Base-by-base conservation (phyloP, 2,888 invertebrate genomes). In the Agrilus biguttatus region DNA sequence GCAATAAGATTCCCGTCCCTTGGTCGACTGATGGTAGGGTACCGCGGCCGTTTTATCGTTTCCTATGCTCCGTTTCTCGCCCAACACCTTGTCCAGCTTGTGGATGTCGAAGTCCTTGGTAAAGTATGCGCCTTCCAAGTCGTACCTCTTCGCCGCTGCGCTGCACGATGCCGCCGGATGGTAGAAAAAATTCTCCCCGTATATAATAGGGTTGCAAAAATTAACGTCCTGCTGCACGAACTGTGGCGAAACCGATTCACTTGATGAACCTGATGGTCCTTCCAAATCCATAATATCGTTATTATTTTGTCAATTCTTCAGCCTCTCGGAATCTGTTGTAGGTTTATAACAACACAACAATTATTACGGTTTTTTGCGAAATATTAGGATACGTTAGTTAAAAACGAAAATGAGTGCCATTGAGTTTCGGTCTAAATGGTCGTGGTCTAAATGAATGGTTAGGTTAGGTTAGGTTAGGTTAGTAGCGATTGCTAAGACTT, bases 221-320 rank as follows among this genome's bases (percentile, higher is more conserved):
- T 57, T 62, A 21, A 58, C 45, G 44, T 55, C 41, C 54, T 42
- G 39, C 39, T 47, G 47, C 2, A 45, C 36, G 41, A 55, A 59
- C 46, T 53, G 58, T 13, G 57, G 55, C 39, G 55, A 51, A 43
- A 55, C 59, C 8, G 65, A 64, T 49, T 65, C 66, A 45, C 58
- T 63, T 2, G 66, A 65, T 14, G 59, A 56, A 48, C 60, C 63
- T 7, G 64, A 64, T 12, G 56, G 47, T 5, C 50, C 54, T 36
- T 60, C 60, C 14, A 59, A 51, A 47, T 60, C 60, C 61, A 61
- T 61, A 23, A 21, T 21, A 7, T 21, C 5, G 21, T 19, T 19
- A 2, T 45, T 48, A 33, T 3, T 3, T 38, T 40, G 10, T 7
- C 14, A 32, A 7, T 21, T 21, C 21, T 21, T 21, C 21, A 21